Evolutionary conservation across 2,888 invertebrate genomes (phyloP), one percentile per base, ranked within the genome.

Genomic region (Drosophila differens): DNA sequence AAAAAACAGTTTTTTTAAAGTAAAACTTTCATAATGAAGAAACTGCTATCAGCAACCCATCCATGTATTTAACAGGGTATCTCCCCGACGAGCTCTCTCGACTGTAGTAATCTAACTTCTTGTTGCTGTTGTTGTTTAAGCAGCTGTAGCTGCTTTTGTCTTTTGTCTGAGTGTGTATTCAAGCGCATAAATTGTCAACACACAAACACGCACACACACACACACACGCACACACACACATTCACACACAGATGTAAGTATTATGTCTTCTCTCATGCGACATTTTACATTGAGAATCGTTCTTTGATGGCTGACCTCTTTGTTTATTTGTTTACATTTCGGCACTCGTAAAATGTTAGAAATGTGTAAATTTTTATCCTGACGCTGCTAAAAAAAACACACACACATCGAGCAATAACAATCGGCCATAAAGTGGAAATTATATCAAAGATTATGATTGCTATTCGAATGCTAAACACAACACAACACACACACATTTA

Each of bases 371-470:
- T 87, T 85, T 85, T 70, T 79, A 74, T 87, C 71, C 69, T 51
- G 59, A 44, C 49, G 52, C 73, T 35, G 61, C 47, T 25, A 47
- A 47, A 47, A 14, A 22, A 47, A 7, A 47, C 47, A 44, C n/a
- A 44, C 74, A 74, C 22, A 69, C 70, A 64, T 44, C 37, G 12
- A 72, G 78, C 75, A 78, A 84, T 71, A 77, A 71, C 82, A 84
- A 78, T 78, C 73, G 69, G 59, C 83, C 74, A 90, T 88, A 90
- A 88, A 88, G 67, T 81, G 60, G 72, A 89, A 88, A 85, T 88
- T 85, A 91, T 89, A 77, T 75, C 73, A 75, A 75, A 91, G 89
- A 87, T 91, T 87, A 88, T 87, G 79, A 90, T 85, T 88, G 90
- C 71, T 72, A 88, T 86, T 74, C 9, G 74, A 62, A 59, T 59